Percentiles rank a stretch among this genome's conserved stretches.
These are phyloP conservation scores for Miltochrista miniata DNA, from an alignment of 2,888 invertebrate genomes.

Conservation along the genomic window DNA sequence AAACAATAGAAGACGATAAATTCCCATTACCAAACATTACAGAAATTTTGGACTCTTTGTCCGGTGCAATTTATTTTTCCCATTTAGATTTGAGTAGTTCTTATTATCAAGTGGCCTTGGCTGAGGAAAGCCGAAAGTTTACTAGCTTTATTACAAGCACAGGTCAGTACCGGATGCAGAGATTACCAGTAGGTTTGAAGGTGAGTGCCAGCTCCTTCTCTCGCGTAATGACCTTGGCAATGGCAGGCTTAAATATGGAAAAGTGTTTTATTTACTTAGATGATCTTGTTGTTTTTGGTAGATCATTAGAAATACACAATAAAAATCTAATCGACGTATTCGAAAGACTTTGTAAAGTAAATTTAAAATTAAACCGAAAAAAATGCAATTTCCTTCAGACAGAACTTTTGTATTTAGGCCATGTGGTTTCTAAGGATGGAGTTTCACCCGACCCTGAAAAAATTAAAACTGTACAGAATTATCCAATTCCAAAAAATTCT, in stretches of 20 bases:
- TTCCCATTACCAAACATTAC: too few relatives aligned
- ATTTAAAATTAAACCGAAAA: background rate
- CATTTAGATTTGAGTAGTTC: too few relatives aligned
- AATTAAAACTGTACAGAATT: too few relatives aligned
- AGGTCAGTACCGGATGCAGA: background rate
- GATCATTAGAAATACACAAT: background rate
- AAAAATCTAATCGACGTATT: background rate
- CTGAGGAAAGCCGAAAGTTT: conserved; percentile 14
- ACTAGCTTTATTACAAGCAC: conserved; percentile 13
- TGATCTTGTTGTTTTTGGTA: background rate
- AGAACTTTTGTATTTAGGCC: background rate
- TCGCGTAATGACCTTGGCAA: background rate
- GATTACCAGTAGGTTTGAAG: background rate
- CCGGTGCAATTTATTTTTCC: too few relatives aligned
- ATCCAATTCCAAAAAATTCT: too few relatives aligned
- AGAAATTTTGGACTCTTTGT: too few relatives aligned
- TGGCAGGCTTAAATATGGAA: background rate
- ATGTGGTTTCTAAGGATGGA: too few relatives aligned
- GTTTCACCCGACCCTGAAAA: too few relatives aligned
- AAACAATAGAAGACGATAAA: too few relatives aligned
- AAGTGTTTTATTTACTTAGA: background rate
- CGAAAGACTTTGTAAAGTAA: background rate
- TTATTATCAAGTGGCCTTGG: too few relatives aligned
- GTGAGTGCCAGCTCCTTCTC: background rate
- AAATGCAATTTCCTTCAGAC: background rate